Evolutionary conservation across 2,797 vertebrate species (phyloP).

Genomic region (Gymnoscopelus braueri): DNA sequence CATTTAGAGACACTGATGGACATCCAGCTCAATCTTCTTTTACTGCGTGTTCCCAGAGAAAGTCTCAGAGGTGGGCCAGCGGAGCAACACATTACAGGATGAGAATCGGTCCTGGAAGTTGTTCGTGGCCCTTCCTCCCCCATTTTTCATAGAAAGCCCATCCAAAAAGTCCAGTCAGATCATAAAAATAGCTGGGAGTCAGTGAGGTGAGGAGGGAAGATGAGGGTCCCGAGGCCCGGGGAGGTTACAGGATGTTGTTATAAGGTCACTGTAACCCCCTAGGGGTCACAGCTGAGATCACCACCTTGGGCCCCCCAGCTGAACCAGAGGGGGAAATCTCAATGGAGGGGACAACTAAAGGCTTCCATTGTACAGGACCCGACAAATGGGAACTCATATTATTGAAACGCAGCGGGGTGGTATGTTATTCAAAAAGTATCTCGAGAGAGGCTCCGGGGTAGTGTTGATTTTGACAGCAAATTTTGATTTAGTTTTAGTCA

Average conservation of each 20-base stretch:
- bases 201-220: constrained; percentile 71
- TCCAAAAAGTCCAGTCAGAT: constrained; percentile 63
- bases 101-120: constrained; percentile 44
- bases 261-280: constrained; percentile 55
- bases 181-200: constrained; percentile 81
- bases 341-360: constrained; percentile 3
- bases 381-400: constrained; percentile 17
- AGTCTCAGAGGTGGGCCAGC: constrained; percentile 40
- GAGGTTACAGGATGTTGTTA: constrained; percentile 77
- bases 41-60: constrained; percentile 27
- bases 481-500: too few species aligned
- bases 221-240: constrained; percentile 13
- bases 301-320: constrained; percentile 35
- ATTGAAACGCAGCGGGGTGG: constrained; percentile 5
- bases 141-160: constrained; percentile 49
- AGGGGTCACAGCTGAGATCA: constrained; percentile 63
- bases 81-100: constrained; percentile 20
- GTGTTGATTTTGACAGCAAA: too few species aligned
- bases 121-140: constrained; percentile 56
- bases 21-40: constrained; percentile 20
- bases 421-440: constrained; percentile 5
- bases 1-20: constrained; percentile 26
- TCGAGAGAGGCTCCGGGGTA: not conserved
- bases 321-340: constrained; percentile 28
- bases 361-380: not conserved